Percentiles rank a stretch among this genome's conserved stretches.
phyloP scores from a whole-genome alignment of 2,113 vertebrate genomes.

The Pseudolaguvia tuberculata region DNA sequence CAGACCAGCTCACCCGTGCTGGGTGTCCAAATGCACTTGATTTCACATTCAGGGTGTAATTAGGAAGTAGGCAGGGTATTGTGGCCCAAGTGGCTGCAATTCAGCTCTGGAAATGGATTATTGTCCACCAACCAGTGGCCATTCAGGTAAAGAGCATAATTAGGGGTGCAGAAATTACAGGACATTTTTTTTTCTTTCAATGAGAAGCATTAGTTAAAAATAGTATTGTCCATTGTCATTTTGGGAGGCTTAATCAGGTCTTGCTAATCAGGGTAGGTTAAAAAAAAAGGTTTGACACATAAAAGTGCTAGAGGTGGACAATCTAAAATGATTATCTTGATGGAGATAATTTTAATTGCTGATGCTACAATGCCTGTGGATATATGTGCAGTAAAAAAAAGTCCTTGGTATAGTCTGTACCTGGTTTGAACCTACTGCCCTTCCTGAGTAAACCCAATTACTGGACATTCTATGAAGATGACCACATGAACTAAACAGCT shows the following conservation, averaged over 20 bases:
- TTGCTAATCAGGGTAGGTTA: slow-evolving; percentile 45
- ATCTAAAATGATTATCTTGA: background rate
- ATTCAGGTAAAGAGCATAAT: slow-evolving; percentile 51
- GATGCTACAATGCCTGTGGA: background rate
- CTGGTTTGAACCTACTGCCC: too few species aligned
- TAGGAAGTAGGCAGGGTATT: slow-evolving; percentile 81
- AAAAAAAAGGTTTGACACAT: slow-evolving; percentile 10
- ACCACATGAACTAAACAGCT: too few species aligned
- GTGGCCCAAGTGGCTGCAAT: slow-evolving; percentile 78
- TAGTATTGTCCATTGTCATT: slow-evolving; percentile 23
- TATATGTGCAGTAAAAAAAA: background rate
- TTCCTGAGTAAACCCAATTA: too few species aligned
- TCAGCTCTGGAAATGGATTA: slow-evolving; percentile 71
- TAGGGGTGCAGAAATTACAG: slow-evolving; percentile 46
- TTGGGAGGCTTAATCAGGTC: too few species aligned
- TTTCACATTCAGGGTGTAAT: slow-evolving; percentile 84
- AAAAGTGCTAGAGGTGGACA: slow-evolving; percentile 36
- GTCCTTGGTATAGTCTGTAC: too few species aligned
- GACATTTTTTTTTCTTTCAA: slow-evolving; percentile 39
- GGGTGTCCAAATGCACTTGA: slow-evolving; percentile 79
- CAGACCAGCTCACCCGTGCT: slow-evolving; percentile 42
- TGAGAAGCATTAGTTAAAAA: slow-evolving; percentile 32
- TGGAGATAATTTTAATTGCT: background rate
- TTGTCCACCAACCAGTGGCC: slow-evolving; percentile 68
- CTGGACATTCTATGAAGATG: too few species aligned